phyloP scores from a whole-genome alignment of 2,888 invertebrate species.

The Latrodectus hesperus region DNA sequence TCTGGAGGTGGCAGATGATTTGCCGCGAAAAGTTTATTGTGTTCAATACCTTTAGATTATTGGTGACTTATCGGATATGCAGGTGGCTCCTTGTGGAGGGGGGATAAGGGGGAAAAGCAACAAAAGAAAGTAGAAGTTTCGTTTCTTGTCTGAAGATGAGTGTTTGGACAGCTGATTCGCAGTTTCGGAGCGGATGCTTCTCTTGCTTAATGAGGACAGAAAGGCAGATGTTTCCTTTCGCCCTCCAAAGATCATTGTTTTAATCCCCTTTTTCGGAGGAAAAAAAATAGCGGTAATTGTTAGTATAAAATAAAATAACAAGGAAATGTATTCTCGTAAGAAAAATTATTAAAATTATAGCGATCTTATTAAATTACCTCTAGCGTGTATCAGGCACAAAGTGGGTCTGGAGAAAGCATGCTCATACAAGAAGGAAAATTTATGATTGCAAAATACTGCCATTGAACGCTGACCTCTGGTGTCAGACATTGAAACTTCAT shows the following conservation, averaged over 20 bases:
- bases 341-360: neutral
- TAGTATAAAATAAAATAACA: conserved; percentile 23
- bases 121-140: conserved; percentile 17
- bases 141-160: conserved; percentile 8
- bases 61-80: conserved; percentile 63
- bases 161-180: conserved; percentile 64
- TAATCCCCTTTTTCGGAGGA: conserved; percentile 35
- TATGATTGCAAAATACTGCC: neutral
- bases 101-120: neutral
- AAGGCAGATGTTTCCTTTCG: conserved; percentile 55
- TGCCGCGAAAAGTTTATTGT: conserved; percentile 29
- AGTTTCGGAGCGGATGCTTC: conserved; percentile 49
- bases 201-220: conserved; percentile 49
- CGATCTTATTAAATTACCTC: neutral
- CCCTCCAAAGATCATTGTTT: conserved; percentile 49
- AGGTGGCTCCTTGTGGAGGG: conserved; percentile 22
- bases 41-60: conserved; percentile 40
- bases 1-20: conserved; percentile 40
- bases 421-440: neutral
- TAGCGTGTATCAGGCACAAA: neutral
- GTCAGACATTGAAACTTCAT: too few species aligned
- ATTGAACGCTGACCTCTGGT: neutral
- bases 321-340: neutral
- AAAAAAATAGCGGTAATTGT: conserved; percentile 55
- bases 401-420: neutral